Conservation (phyloP, 2,113 vertebrate species). For the Erinaceus europaeus region DNA sequence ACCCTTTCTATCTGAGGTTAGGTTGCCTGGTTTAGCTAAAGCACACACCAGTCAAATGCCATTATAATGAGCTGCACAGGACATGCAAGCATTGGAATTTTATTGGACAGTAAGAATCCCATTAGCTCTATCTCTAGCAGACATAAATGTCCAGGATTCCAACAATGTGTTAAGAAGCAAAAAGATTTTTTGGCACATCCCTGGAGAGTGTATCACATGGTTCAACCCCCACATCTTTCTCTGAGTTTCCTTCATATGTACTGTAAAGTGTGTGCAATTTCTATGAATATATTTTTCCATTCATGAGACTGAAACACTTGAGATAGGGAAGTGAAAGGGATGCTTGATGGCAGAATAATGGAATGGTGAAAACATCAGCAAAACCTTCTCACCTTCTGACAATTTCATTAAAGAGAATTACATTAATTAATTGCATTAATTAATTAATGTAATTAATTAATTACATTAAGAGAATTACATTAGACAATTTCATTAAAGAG, state of each 20-base stretch:
- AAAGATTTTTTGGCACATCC: constrained; percentile 16
- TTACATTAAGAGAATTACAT: background rate
- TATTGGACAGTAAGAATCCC: constrained; percentile 71
- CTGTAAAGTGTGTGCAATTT: background rate
- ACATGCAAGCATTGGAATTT: constrained; percentile 56
- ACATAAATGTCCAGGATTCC: constrained; percentile 27
- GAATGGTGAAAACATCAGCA: background rate
- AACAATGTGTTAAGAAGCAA: constrained; percentile 1
- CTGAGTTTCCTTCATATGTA: background rate
- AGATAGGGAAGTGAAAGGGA: background rate
- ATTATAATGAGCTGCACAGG: constrained; percentile 63
- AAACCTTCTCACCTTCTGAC: background rate
- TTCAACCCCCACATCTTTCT: background rate
- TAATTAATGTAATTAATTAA: too few relatives aligned
- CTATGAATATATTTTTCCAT: background rate
- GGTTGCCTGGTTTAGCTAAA: constrained; percentile 42
- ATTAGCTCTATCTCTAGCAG: constrained; percentile 52
- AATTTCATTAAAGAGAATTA: background rate
- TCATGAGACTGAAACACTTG: background rate
- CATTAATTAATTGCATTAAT: too few relatives aligned
- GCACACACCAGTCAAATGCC: constrained; percentile 55
- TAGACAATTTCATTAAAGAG: background rate
- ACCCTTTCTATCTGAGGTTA: constrained; percentile 34
- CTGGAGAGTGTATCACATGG: background rate
- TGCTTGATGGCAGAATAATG: background rate